phyloP scores from a whole-genome alignment of 2,113 vertebrate species.

The Cyprichromis sp. region DNA sequence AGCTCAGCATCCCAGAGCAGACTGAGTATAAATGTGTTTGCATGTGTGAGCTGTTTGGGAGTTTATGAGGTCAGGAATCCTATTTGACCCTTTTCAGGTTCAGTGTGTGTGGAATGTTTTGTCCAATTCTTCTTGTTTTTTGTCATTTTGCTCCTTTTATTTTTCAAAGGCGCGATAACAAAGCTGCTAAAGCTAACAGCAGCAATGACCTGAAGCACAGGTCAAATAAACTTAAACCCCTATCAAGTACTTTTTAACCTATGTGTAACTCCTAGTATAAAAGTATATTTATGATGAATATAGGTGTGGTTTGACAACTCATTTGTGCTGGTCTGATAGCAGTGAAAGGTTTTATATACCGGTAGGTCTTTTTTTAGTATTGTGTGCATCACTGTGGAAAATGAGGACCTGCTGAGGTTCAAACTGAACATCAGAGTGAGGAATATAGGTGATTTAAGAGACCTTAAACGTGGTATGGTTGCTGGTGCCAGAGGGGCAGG shows the following conservation, averaged over 20 bases:
- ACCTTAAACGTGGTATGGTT: neutral
- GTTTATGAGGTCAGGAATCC: neutral
- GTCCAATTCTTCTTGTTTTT: fast-evolving
- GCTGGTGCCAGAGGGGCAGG: neutral
- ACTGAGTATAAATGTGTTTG: neutral
- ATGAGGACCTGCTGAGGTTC: neutral
- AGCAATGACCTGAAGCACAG: neutral
- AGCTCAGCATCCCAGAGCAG: neutral
- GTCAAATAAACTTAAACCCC: neutral
- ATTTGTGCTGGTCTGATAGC: neutral
- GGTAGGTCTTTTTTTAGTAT: neutral
- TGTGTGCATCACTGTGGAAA: neutral
- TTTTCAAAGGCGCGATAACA: neutral
- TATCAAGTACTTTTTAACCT: neutral
- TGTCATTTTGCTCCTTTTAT: neutral
- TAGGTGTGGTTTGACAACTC: neutral
- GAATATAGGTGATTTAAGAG: neutral
- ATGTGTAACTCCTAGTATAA: neutral
- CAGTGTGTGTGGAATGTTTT: neutral
- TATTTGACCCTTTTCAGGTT: neutral
- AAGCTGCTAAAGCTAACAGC: neutral
- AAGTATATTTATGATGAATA: neutral
- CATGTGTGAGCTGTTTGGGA: neutral
- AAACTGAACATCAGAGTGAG: neutral
- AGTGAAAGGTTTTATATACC: neutral